Evolutionary conservation across 2,797 vertebrate species (phyloP), one percentile per base, ranked within the genome.

Genomic region (Borostomias antarcticus): DNA sequence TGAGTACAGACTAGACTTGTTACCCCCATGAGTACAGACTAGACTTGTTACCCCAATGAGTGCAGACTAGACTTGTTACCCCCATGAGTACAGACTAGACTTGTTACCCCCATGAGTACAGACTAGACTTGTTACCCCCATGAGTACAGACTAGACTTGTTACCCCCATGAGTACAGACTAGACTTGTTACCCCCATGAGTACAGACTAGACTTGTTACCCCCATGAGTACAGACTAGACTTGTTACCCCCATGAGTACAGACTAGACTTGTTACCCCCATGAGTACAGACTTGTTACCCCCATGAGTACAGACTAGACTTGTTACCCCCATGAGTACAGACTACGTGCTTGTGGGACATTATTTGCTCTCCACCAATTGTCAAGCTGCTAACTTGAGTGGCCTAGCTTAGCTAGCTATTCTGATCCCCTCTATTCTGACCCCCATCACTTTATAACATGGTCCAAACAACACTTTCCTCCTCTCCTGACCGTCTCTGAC

Each of bases 361-460:
- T 62, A 50, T 9, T 30, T 28, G 51, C 33, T 23, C 51, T 56
- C 35, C 51, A 64, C 35, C 51, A 64, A 64, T 50, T 53, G 62
- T 64, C 50, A 64, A 56, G 13, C 21, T 43, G 35, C 57, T 40
- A 58, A 25, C 21, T 40, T 58, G 8, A 61, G 58, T 72, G 72
- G 69, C 73, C 69, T 72, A 64, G 66, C 29, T 8, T 23, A 37
- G 33, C 6, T 19, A 40, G 15, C 25, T 59, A 4, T 17, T 17
- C 10, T 8, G 1, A 59, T 15, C 58, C 37, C 23, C 13, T 40
- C n/a, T n/a, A n/a, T n/a, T n/a, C n/a, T n/a, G n/a, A n/a, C n/a
- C 17, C 23, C 25, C 26, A 6, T 45, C 40, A 45, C 40, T 17
- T 13, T n/a, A 45, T 13, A 45, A n/a, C n/a, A 45, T 15, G 40